Evolutionary conservation across 2,113 vertebrate species (phyloP).

Genomic region (Tragelaphus imberbis): DNA sequence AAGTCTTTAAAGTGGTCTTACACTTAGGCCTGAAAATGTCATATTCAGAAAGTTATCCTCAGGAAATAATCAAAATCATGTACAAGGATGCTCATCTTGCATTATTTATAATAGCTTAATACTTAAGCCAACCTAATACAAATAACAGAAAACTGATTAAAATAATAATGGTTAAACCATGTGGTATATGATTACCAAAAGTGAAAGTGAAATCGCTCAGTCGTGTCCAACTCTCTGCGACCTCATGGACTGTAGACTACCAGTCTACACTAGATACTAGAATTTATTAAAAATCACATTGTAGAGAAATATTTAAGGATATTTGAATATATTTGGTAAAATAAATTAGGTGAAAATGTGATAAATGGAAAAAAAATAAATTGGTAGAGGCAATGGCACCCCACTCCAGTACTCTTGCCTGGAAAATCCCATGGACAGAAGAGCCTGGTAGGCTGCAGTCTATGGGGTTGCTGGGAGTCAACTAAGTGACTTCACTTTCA

Average conservation of each 20-base stretch:
- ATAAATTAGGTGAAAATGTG: background rate
- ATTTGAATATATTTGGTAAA: background rate
- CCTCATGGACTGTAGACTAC: background rate
- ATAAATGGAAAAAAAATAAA: background rate
- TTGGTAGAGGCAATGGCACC: background rate
- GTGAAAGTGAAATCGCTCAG: background rate
- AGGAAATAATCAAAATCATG: background rate
- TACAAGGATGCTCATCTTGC: background rate
- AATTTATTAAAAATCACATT: background rate
- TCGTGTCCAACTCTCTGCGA: rapidly evolving
- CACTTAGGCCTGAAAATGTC: background rate
- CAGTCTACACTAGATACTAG: background rate
- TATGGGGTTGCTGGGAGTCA: too few relatives aligned
- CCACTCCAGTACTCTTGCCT: too few relatives aligned
- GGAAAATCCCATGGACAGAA: too few relatives aligned
- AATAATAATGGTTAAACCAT: background rate
- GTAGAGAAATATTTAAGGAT: background rate
- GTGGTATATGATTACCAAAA: background rate
- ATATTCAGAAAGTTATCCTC: background rate
- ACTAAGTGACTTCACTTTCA: too few relatives aligned
- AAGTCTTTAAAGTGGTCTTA: background rate
- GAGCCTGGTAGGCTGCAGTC: too few relatives aligned
- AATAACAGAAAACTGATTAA: background rate
- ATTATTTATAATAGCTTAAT: background rate
- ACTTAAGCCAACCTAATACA: background rate